Evolutionary conservation across 2,113 vertebrate species (phyloP).

Genomic region (Sarotherodon lohbergeri): DNA sequence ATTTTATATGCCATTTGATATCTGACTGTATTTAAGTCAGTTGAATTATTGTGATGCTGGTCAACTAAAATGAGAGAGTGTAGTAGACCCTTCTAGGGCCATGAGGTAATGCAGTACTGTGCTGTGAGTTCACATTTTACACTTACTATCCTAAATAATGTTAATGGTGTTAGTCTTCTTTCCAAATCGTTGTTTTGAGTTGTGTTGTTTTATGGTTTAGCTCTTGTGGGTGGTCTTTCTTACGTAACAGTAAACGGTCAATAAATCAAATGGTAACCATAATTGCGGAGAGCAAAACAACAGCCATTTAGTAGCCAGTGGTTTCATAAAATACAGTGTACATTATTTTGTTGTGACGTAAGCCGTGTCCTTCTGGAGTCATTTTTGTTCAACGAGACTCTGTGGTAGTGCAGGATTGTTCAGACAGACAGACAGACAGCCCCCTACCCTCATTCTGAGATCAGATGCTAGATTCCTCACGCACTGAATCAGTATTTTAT

Average conservation of each 20-base stretch:
- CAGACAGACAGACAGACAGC: not conserved
- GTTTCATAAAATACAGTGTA: conserved; percentile 18
- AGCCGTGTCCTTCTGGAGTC: not conserved
- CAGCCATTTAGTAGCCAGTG: not conserved
- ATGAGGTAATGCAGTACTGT: not conserved
- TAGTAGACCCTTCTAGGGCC: not conserved
- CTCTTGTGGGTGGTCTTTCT: conserved; percentile 14
- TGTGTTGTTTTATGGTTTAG: not conserved
- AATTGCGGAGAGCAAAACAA: conserved; percentile 20
- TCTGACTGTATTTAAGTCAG: not conserved
- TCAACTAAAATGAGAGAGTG: not conserved
- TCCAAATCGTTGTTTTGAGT: not conserved
- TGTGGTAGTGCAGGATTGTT: not conserved
- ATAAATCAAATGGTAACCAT: conserved; percentile 25
- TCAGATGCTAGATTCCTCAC: not conserved
- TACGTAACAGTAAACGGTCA: not conserved
- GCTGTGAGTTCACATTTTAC: not conserved
- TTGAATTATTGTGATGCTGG: not conserved
- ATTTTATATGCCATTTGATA: not conserved
- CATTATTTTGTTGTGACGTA: conserved; percentile 26
- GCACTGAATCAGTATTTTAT: not conserved
- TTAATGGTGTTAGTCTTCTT: not conserved
- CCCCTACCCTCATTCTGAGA: not conserved
- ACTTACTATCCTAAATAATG: not conserved
- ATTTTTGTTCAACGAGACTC: not conserved